Evolutionary conservation across 2,888 invertebrate genomes (phyloP), one percentile per base, ranked within the genome.

Genomic region (Drosophila flavopinicola): DNA sequence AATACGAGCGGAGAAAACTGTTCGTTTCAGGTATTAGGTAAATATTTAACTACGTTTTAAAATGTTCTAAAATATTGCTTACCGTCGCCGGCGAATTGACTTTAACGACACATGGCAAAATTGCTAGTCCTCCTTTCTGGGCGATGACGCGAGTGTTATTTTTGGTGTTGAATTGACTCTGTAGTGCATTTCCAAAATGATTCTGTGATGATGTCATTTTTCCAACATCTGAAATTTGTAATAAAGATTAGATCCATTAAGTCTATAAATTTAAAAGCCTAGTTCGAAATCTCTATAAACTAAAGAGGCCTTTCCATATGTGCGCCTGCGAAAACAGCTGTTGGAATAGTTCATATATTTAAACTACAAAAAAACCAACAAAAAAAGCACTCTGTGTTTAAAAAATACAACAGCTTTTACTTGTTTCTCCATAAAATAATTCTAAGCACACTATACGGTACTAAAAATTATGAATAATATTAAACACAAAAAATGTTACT

Each of bases 1-100:
- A 27, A 42, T 27, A 17, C 15, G 20, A 15, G 33, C 15, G 9
- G 15, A 15, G 13, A 13, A 6, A 13, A 11, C 13, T 17, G n/a
- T n/a, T n/a, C n/a, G n/a, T n/a, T n/a, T n/a, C n/a, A n/a, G n/a
- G n/a, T n/a, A n/a, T n/a, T n/a, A n/a, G n/a, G n/a, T n/a, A n/a
- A n/a, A n/a, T n/a, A n/a, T n/a, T n/a, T n/a, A n/a, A n/a, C n/a
- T n/a, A n/a, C n/a, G n/a, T n/a, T n/a, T n/a, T n/a, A n/a, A n/a
- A n/a, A n/a, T n/a, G n/a, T n/a, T n/a, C n/a, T n/a, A n/a, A n/a
- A 15, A 47, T 9, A 30, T 11, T 29, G 32, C 90, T 88, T 89
- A 91, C 91, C 74, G 91, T 91, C 27, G 90, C 91, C 47, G 91
- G 90, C 17, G 91, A 91, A 72, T 90, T 91, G 15, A 90, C 77